Conservation (phyloP, 1,140 invertebrate species). For the Bombus impatiens region DNA sequence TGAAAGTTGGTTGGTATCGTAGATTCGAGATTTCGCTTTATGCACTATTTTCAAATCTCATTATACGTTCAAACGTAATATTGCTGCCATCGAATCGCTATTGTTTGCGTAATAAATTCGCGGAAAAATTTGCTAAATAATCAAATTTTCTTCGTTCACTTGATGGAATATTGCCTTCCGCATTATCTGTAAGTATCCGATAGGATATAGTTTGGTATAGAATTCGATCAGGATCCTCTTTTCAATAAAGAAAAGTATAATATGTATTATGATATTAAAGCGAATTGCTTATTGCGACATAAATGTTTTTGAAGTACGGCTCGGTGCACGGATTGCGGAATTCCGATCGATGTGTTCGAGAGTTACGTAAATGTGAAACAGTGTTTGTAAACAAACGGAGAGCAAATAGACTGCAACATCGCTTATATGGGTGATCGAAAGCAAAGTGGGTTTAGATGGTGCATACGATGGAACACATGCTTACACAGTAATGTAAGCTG, state of each 20-base stretch:
- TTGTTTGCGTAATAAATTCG: not conserved
- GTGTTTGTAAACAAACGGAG: constrained; percentile 64
- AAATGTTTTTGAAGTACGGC: not conserved
- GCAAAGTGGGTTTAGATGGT: constrained; percentile 49
- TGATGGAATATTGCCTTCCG: not conserved
- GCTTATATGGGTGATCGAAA: constrained; percentile 60
- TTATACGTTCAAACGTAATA: not conserved
- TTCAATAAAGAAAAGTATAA: not conserved
- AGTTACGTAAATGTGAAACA: constrained; percentile 58
- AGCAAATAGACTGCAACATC: constrained; percentile 51
- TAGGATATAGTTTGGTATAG: not conserved
- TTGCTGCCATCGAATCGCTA: not conserved
- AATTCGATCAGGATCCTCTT: not conserved
- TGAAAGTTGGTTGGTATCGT: too few relatives aligned
- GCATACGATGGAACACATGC: constrained; percentile 18
- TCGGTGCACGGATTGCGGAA: not conserved
- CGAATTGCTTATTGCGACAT: not conserved
- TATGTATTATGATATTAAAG: not conserved
- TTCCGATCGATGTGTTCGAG: constrained; percentile 29
- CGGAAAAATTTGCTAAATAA: not conserved
- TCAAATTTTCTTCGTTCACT: not conserved
- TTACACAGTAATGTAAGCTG: constrained; percentile 47
- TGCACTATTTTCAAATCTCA: not conserved
- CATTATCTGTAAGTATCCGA: not conserved
- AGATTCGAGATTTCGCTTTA: not conserved